Percentiles rank a stretch among this genome's conserved stretches.
Conservation (phyloP, 2,113 vertebrate genomes). For the Echinops telfairi region DNA sequence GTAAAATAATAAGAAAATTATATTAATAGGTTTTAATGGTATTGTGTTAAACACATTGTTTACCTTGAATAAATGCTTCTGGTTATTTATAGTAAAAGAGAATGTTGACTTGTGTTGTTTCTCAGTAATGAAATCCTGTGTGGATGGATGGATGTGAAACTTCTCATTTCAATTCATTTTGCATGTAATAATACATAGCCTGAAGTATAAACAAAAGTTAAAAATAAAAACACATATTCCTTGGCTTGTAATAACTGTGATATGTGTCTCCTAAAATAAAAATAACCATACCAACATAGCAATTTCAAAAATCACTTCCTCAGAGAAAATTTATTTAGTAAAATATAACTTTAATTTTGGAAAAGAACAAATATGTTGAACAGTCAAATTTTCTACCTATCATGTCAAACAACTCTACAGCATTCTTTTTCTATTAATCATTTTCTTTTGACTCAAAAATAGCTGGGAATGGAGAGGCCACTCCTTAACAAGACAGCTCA, state of each 20-base stretch:
- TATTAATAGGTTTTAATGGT: background rate
- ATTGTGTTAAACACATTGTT: background rate
- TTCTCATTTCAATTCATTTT: conserved; percentile 48
- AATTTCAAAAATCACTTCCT: background rate
- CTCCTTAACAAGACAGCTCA: background rate
- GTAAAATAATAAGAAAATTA: background rate
- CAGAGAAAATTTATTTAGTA: conserved; percentile 1
- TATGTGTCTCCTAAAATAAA: conserved; percentile 3
- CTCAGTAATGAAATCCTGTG: conserved; percentile 24
- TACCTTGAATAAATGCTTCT: background rate
- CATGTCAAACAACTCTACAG: background rate
- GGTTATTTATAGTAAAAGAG: background rate
- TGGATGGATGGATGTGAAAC: conserved; percentile 25
- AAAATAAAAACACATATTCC: conserved; percentile 25
- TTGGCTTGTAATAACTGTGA: background rate
- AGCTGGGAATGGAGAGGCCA: background rate
- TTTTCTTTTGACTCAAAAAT: background rate
- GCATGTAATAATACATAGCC: conserved; percentile 15
- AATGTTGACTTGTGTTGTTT: conserved; percentile 31
- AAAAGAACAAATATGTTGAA: background rate
- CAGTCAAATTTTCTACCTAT: background rate
- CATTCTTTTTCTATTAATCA: background rate
- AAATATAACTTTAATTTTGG: background rate
- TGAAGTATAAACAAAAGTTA: conserved; percentile 53
- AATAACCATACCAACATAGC: background rate